A percentile compares a stretch with the other conserved stretches of the same genome.
Evolutionary conservation across 53 echinoderm and acorn worm species (phyloP).

Genomic region (Glandiceps talaboti): DNA sequence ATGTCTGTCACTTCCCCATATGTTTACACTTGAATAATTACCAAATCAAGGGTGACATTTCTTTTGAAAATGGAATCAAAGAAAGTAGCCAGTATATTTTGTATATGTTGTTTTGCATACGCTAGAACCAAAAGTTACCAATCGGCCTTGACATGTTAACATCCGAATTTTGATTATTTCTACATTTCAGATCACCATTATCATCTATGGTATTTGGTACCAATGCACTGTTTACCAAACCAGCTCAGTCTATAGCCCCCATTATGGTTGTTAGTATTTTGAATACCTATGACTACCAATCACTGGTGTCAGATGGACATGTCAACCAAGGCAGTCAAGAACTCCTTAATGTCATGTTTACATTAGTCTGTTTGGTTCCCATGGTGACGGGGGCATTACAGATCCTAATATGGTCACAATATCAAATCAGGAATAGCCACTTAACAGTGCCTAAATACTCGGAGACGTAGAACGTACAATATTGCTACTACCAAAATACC

Average conservation of each 20-base stretch:
- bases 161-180: conserved; percentile 2
- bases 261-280: conserved; percentile 67
- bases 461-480: no score
- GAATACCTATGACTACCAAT: conserved; percentile 52
- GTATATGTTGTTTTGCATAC: no score
- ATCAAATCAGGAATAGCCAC: conserved; percentile 58
- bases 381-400: conserved; percentile 40
- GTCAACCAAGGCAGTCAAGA: not conserved
- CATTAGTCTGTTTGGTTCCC: conserved; percentile 60
- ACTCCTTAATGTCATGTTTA: conserved; percentile 50
- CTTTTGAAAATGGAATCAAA: not conserved
- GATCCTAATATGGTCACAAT: conserved; percentile 68
- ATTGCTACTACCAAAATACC: no score
- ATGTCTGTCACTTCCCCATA: no score
- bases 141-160: not conserved
- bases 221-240: conserved; percentile 96
- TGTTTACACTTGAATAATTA: no score
- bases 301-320: conserved; percentile 13
- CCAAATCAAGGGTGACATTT: not conserved
- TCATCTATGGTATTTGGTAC: conserved; percentile 92
- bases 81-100: no score
- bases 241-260: conserved; percentile 74
- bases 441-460: conserved; percentile 50
- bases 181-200: conserved; percentile 50
- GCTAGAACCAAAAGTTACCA: no score